phyloP scores from a whole-genome alignment of 2,797 vertebrate species.

The Eutrigla gurnardus region DNA sequence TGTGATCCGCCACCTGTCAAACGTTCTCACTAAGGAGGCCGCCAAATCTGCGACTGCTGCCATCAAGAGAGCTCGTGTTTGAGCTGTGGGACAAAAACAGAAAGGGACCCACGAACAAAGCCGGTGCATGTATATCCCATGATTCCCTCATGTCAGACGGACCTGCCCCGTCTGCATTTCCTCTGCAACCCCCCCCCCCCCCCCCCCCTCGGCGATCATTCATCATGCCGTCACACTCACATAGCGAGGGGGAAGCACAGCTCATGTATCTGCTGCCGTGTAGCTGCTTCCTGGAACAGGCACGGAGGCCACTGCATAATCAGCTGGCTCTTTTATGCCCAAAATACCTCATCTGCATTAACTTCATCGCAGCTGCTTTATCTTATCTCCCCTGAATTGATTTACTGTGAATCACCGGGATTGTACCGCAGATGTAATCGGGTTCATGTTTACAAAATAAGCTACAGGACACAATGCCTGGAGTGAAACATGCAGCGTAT shows the following conservation, averaged over 20 bases:
- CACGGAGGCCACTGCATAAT: conserved; percentile 61
- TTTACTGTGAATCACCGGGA: conserved; percentile 64
- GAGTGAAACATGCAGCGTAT: conserved; percentile 42
- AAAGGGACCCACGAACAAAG: conserved; percentile 47
- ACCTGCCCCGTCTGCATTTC: conserved; percentile 54
- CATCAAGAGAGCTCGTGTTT: conserved; percentile 15
- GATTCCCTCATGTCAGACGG: conserved; percentile 56
- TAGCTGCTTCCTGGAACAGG: conserved; percentile 58
- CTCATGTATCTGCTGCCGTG: conserved; percentile 57
- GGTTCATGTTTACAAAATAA: conserved; percentile 72
- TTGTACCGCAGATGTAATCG: conserved; percentile 57
- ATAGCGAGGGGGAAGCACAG: conserved; percentile 15
- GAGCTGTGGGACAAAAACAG: conserved; percentile 28
- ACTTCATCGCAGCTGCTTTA: conserved; percentile 59
- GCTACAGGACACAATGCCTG: conserved; percentile 57
- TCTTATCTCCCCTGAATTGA: conserved; percentile 65
- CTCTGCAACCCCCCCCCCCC: conserved; percentile 32
- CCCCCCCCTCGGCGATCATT: conserved; percentile 60
- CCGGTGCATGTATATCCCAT: conserved; percentile 58
- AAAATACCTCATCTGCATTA: conserved; percentile 76
- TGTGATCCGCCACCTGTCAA: conserved; percentile 63
- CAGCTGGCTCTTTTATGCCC: conserved; percentile 61
- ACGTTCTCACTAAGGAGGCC: conserved; percentile 40
- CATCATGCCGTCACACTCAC: conserved; percentile 71
- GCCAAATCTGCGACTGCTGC: conserved; percentile 33